Conservation (phyloP, 2,113 vertebrate species). For the Chaenogobius annularis region DNA sequence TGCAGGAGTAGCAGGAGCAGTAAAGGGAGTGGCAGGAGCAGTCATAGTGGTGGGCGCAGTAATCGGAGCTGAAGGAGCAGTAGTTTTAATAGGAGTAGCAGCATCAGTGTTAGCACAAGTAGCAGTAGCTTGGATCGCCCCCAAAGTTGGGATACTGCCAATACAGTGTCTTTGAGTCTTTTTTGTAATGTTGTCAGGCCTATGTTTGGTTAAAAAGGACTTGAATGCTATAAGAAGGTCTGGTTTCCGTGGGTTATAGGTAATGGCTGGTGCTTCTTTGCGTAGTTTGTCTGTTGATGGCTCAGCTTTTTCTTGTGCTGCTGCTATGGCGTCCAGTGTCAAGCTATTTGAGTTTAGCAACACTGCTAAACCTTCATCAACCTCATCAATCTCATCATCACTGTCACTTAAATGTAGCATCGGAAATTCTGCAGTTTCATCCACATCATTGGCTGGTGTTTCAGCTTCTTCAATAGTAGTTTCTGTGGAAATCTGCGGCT, state of each 20-base stretch:
- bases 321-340: background rate
- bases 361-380: background rate
- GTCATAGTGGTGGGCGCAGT: too few species aligned
- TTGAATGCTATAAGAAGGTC: background rate
- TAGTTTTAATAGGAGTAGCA: too few species aligned
- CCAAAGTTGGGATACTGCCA: background rate
- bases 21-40: background rate
- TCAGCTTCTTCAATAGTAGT: background rate
- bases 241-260: background rate
- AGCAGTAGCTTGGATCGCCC: background rate
- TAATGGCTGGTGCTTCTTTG: background rate
- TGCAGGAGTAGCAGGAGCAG: too few species aligned
- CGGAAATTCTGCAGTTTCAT: too few species aligned
- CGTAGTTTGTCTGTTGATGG: background rate
- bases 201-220: conserved; percentile 2
- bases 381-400: background rate
- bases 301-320: background rate
- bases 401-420: background rate
- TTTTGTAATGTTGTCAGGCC: background rate
- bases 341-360: background rate
- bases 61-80: too few species aligned
- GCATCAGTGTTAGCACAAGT: background rate
- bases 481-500: background rate
- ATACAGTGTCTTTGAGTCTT: too few species aligned
- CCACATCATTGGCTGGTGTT: background rate